Base-by-base conservation (phyloP, 2,113 vertebrate species). In the Ranitomeya variabilis region DNA sequence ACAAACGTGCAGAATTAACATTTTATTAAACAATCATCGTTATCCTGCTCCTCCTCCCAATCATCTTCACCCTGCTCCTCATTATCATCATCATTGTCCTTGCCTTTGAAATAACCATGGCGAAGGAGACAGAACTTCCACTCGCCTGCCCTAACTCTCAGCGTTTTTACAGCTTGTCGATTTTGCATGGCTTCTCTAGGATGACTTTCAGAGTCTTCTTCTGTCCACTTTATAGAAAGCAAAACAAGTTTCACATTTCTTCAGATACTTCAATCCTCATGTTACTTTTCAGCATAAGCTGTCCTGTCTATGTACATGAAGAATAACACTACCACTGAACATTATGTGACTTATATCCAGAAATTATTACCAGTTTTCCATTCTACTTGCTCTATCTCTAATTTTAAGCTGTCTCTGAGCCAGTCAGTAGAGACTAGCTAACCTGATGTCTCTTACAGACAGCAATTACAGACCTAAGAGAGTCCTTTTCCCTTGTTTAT, bases 11-110 rank as follows among this genome's bases (percentile, higher is more conserved):
- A 11, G 62, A 23, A 83, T 83, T 67, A 67, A 83, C 81, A 83
- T 83, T 83, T 83, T 83, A 83, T 83, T 83, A 54, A 83, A 45
- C 62, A 52, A 37, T 83, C 54, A 80, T 80, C 54, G 13, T 82
- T 64, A 37, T 51, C 80, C 59, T 82, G 37, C 80, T 62, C 80
- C 9, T 82, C 80, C 45, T 81, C 80, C 51, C 66, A 62, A 19
- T 51, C 14, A 14, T 16, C 64, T 7, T 51, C 80, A 10, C 67
- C 81, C 81, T 64, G 62, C 81, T 83, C 26, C 81, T 84, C 82
- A 55, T 84, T 84, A 55, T 67, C 82, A 84, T 67, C 21, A 71
- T 71, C 45, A 55, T 84, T 84, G 71, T 84, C 82, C 45, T 84
- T 71, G 82, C 23, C 82, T 52, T 67, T 51, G 26, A 55, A 64